These are phyloP conservation scores for Setophaga coronata DNA, from an alignment of 2,113 vertebrate species.

Conservation along the genomic window DNA sequence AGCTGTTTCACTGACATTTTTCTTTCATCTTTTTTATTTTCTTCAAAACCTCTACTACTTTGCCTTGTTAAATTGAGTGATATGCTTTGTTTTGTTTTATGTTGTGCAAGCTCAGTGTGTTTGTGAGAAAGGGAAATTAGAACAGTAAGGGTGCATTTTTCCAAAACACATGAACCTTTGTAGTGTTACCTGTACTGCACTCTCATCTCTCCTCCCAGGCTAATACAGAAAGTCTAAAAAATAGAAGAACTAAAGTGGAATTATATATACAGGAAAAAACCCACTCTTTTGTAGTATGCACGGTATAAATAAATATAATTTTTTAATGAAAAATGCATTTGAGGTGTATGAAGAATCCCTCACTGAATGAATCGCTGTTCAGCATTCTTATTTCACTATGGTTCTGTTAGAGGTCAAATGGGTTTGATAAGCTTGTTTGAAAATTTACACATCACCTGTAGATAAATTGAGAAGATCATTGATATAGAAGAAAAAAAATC, in stretches of 20 bases:
- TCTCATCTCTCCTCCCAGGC: background rate
- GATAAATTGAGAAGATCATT: conserved; percentile 43
- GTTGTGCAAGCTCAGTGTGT: conserved; percentile 72
- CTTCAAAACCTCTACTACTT: conserved; percentile 69
- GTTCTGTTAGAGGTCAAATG: conserved; percentile 48
- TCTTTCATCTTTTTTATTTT: conserved; percentile 71
- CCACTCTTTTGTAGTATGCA: conserved; percentile 38
- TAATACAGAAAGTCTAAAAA: conserved; percentile 11
- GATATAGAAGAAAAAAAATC: background rate
- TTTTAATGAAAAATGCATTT: conserved; percentile 61
- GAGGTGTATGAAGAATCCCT: conserved; percentile 64
- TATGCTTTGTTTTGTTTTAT: conserved; percentile 73
- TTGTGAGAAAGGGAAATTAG: conserved; percentile 75
- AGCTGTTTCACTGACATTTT: conserved; percentile 70
- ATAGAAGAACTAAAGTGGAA: background rate
- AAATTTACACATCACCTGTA: conserved; percentile 33
- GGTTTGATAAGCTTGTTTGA: conserved; percentile 41
- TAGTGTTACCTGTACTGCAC: conserved; percentile 59
- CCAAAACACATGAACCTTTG: conserved; percentile 62
- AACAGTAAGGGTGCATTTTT: conserved; percentile 75
- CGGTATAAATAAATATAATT: conserved; percentile 64
- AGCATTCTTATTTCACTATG: conserved; percentile 52
- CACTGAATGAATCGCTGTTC: conserved; percentile 50
- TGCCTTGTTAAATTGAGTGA: conserved; percentile 68
- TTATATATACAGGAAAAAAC: background rate